Conservation (phyloP, 2,797 vertebrate species). For the Sylvia borin region DNA sequence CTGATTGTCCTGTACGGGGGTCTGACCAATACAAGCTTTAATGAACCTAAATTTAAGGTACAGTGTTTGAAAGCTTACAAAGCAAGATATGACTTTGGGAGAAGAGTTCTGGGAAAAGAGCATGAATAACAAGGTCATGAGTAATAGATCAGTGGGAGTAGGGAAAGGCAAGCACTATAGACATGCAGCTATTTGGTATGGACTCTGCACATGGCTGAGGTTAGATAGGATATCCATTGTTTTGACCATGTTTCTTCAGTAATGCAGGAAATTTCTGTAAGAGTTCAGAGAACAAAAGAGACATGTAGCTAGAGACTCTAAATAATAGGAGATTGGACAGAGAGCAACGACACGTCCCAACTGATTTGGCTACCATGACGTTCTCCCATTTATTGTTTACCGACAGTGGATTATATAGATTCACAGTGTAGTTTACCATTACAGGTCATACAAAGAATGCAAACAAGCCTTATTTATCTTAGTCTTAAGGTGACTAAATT, state of each 20-base stretch:
- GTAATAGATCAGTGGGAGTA: not conserved
- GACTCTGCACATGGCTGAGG: not conserved
- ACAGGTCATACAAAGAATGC: no score
- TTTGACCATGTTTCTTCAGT: not conserved
- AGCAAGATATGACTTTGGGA: not conserved
- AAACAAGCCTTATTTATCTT: no score
- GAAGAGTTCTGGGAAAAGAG: not conserved
- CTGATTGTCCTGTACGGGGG: not conserved
- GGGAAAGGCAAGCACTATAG: not conserved
- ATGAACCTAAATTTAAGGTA: not conserved
- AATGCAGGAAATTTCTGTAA: not conserved
- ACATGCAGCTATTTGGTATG: not conserved
- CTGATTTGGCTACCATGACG: no score
- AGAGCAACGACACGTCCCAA: no score
- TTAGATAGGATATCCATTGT: not conserved
- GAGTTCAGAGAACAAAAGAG: not conserved
- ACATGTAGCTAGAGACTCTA: no score
- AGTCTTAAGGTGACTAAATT: no score
- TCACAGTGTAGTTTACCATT: no score
- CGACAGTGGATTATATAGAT: no score
- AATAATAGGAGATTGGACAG: no score
- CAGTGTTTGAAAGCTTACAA: not conserved
- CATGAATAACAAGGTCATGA: not conserved
- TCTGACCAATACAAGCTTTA: not conserved
- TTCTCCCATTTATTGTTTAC: no score